A percentile compares a stretch with the other conserved stretches of the same genome.
Evolutionary conservation across 2,113 vertebrate species (phyloP).

Genomic region (Sceloporus undulatus): DNA sequence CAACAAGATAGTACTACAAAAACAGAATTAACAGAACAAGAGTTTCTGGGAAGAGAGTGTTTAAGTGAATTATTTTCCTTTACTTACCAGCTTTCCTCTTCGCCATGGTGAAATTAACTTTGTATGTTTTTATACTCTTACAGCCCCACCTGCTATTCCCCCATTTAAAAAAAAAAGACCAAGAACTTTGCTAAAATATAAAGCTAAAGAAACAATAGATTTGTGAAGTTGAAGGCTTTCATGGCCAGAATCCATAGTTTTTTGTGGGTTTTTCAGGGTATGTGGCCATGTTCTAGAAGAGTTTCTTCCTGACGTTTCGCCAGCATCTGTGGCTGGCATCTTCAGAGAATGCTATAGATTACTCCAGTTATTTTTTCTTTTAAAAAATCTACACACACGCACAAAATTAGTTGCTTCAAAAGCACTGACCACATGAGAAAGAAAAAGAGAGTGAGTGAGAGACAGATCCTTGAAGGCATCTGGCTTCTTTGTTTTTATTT

Average conservation of each 20-base stretch:
- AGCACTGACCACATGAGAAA: constrained; percentile 46
- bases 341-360: no score
- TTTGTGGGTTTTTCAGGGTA: no score
- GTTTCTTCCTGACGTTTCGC: no score
- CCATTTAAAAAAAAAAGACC: background rate
- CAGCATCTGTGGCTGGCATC: no score
- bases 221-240: no score
- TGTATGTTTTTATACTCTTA: constrained; percentile 18
- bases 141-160: background rate
- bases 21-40: constrained; percentile 1
- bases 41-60: constrained; percentile 34
- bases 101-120: constrained; percentile 34
- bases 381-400: no score
- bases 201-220: constrained; percentile 47
- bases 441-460: background rate
- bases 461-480: constrained; percentile 1
- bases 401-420: constrained; percentile 51
- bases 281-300: no score
- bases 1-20: background rate
- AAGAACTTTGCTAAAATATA: background rate
- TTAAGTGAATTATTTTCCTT: constrained; percentile 19
- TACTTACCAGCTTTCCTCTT: background rate
- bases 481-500: constrained; percentile 57
- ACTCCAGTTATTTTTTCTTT: no score
- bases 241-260: no score